These are phyloP conservation scores for Luperina nickerlii DNA, from an alignment of 2,888 invertebrate species.

Conservation along the genomic window DNA sequence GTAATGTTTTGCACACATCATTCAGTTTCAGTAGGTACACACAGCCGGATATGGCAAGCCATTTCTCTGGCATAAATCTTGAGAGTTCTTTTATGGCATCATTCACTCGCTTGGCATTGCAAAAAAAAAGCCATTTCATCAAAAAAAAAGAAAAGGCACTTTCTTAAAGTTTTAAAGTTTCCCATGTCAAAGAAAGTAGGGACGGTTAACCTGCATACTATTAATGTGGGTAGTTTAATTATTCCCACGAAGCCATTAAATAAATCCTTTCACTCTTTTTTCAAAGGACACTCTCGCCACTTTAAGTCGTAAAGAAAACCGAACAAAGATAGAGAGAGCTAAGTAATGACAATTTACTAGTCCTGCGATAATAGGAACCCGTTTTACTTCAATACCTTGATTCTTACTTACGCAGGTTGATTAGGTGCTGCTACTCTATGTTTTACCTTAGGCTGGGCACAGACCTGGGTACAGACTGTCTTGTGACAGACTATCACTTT, in stretches of 20 bases:
- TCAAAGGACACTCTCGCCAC: constrained; percentile 52
- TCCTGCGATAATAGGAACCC: constrained; percentile 50
- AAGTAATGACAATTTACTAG: constrained; percentile 61
- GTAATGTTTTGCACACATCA: neutral
- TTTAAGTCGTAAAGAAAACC: constrained; percentile 55
- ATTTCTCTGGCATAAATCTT: constrained; percentile 34
- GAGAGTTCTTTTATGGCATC: constrained; percentile 32
- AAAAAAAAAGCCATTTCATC: neutral
- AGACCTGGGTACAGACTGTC: neutral
- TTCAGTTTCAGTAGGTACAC: constrained; percentile 6
- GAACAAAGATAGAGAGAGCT: constrained; percentile 58
- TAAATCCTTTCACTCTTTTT: constrained; percentile 48
- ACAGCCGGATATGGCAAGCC: constrained; percentile 19
- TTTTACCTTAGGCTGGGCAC: constrained; percentile 30
- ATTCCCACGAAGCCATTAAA: constrained; percentile 35
- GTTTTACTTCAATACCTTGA: constrained; percentile 50
- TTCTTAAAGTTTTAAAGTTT: neutral
- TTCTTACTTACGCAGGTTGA: constrained; percentile 59
- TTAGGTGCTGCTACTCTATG: constrained; percentile 39
- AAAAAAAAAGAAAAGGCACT: constrained; percentile 2
- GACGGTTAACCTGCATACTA: constrained; percentile 12
- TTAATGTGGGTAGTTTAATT: constrained; percentile 30
- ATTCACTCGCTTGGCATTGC: constrained; percentile 7
- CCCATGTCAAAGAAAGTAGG: neutral
- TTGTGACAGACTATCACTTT: neutral